These are phyloP conservation scores for Cossypha polioptera DNA, from an alignment of 2,797 vertebrate species.

Conservation along the genomic window DNA sequence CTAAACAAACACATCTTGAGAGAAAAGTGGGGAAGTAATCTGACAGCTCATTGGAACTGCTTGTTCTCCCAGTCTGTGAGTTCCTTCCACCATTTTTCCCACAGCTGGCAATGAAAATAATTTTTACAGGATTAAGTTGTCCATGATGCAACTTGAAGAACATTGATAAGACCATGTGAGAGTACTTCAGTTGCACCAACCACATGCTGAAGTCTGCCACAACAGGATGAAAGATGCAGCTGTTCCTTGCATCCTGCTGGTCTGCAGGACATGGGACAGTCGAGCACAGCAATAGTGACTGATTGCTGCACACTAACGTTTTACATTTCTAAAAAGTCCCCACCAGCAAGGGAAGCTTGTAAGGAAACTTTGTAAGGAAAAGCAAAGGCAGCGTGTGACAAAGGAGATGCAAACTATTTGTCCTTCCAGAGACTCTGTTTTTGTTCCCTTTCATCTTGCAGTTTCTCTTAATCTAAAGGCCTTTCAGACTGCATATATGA, in stretches of 20 bases:
- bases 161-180: fast-evolving
- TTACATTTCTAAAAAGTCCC: neutral
- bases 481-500: neutral
- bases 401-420: neutral
- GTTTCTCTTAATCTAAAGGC: constrained; percentile 1
- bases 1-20: neutral
- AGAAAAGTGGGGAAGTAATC: neutral
- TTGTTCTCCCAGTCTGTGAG: neutral
- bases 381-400: neutral
- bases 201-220: fast-evolving
- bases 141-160: neutral
- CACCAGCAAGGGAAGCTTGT: neutral
- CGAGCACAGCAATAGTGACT: neutral
- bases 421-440: neutral
- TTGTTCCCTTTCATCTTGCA: neutral
- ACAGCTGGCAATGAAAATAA: neutral
- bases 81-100: neutral
- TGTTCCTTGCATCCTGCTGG: neutral
- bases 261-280: fast-evolving
- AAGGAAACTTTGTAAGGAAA: neutral
- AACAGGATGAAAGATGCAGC: neutral
- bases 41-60: neutral
- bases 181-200: neutral
- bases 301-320: neutral
- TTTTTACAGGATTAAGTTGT: neutral